phyloP scores from a whole-genome alignment of 1,140 invertebrate species.

The Zeugodacus cucurbitae region DNA sequence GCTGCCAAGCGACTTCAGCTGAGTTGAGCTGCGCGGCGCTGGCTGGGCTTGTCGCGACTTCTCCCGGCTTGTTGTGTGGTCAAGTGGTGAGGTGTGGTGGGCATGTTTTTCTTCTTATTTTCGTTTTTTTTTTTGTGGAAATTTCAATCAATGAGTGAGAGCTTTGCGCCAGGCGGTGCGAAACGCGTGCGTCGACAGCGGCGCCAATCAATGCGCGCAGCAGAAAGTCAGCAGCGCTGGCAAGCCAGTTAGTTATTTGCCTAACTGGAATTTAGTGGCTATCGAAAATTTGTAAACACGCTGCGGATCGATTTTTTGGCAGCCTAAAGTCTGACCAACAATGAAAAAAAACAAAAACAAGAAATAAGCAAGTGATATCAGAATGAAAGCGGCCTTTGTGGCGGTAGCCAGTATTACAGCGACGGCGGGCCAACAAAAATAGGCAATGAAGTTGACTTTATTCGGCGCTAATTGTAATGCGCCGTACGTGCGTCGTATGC shows the following conservation, averaged over 20 bases:
- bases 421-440: background rate
- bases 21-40: background rate
- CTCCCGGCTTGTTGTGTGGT: background rate
- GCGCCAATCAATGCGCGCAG: background rate
- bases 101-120: background rate
- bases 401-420: background rate
- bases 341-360: too few species aligned
- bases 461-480: background rate
- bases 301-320: background rate
- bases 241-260: background rate
- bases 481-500: background rate
- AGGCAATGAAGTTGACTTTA: constrained; percentile 1
- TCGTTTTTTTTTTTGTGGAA: background rate
- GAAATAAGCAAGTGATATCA: background rate
- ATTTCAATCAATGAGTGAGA: constrained; percentile 20
- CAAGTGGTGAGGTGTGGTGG: background rate
- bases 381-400: background rate
- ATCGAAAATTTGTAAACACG: background rate
- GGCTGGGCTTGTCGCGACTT: background rate
- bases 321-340: background rate
- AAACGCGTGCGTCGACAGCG: background rate
- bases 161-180: background rate
- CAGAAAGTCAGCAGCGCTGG: background rate
- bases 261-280: background rate
- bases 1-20: background rate